Evolutionary conservation across 2,888 invertebrate genomes (phyloP), one percentile per base, ranked within the genome.

Genomic region (Augiades crinisus): DNA sequence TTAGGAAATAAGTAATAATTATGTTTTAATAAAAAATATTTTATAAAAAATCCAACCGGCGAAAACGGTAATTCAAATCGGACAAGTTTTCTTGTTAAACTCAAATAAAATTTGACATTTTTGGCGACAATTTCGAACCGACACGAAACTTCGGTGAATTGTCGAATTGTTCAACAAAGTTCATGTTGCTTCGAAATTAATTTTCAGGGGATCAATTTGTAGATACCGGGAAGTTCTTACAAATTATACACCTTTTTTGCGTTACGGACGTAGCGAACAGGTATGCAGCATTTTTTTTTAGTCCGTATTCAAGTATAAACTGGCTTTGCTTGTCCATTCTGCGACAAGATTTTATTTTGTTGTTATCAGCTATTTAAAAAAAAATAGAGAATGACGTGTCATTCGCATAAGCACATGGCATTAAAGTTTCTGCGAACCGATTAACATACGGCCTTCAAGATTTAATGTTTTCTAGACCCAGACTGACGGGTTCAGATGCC

Each of bases 161-260:
- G 31, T 44, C 31, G 14, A 44, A 44, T 44, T 44, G 43, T 21
- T 44, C 31, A 30, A n/a, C 30, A 12, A 43, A 43, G 30, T 43
- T 19, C 30, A 31, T 30, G 43, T 43, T 43, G 30, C 43, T 43
- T 43, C n/a, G 27, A 27, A 36, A 46, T 27, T 46, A 46, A 46
- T 36, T 36, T n/a, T 36, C 24, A 27, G 17, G 24, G 8, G 6
- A 16, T 45, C 7, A n/a, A 24, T 34, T 46, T 27, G 46, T 46
- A 24, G 16, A 19, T 24, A 46, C 24, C 36, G 17, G 8, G 16
- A 27, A 46, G 1, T 45, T 16, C 10, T 5, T 34, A 4, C 3
- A 16, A 14, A 36, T 27, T 43, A 6, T 41, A 41, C 22, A 8
- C 22, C 38, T 22, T 13, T 12, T 38, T n/a, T n/a, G n/a, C n/a